A percentile compares a stretch with the other conserved stretches of the same genome.
Evolutionary conservation across 2,797 vertebrate genomes (phyloP).

Genomic region (Melanotaenia nigrans): DNA sequence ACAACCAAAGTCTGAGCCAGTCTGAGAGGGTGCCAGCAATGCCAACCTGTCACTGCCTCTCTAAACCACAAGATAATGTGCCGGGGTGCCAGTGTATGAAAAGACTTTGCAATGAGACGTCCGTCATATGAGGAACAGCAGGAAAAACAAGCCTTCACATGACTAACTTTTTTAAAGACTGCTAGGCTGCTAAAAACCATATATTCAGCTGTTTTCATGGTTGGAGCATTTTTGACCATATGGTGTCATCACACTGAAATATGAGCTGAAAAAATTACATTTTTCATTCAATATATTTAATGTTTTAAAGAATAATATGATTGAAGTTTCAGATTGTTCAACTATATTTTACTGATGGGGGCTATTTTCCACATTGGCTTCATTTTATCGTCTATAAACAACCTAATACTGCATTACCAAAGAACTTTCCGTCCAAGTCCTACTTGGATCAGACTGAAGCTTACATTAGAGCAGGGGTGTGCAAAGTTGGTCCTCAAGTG

Average conservation of each 20-base stretch:
- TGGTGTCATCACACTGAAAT: no score
- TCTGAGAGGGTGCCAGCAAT: conserved; percentile 55
- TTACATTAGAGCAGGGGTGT: no score
- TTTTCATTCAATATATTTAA: no score
- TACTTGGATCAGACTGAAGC: no score
- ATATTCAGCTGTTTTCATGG: not conserved
- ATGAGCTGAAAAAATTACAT: no score
- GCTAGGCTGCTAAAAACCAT: not conserved
- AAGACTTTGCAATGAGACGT: conserved; percentile 49
- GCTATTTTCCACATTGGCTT: not conserved
- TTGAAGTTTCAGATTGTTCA: not conserved
- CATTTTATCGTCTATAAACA: no score
- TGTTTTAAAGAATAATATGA: not conserved
- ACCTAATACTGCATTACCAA: no score
- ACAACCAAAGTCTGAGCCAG: conserved; percentile 66
- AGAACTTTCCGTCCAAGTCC: no score
- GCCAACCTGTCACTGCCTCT: conserved; percentile 70
- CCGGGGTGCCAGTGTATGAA: conserved; percentile 44
- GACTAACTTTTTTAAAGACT: not conserved
- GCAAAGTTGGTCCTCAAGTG: no score
- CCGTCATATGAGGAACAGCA: conserved; percentile 27
- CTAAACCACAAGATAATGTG: conserved; percentile 62
- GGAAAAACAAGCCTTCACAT: not conserved
- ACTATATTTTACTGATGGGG: not conserved
- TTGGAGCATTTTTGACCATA: not conserved